Conservation (phyloP, 1,140 invertebrate species). For the Drosophila oshimai region DNA sequence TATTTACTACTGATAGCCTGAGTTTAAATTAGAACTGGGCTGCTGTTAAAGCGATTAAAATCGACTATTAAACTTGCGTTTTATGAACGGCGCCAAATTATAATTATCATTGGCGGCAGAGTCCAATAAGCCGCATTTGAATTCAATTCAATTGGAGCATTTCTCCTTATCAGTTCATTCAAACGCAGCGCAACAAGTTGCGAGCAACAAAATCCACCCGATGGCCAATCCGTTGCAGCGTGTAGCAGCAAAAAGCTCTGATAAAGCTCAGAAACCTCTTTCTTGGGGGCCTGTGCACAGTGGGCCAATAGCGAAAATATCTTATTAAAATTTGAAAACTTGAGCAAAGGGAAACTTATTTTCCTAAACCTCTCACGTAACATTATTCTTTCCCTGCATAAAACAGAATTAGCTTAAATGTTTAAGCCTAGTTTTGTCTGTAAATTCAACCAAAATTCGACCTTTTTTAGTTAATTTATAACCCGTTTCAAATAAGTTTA, state of each 20-base stretch:
- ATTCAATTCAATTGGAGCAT: not conserved
- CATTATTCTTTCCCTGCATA: too few relatives aligned
- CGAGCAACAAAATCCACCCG: constrained; percentile 23
- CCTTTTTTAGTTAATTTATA: too few relatives aligned
- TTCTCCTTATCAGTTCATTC: constrained; percentile 14
- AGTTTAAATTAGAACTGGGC: constrained; percentile 6
- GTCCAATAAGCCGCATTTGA: not conserved
- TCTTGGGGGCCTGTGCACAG: not conserved
- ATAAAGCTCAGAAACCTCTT: constrained; percentile 6
- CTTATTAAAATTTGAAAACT: too few relatives aligned
- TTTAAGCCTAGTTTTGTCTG: too few relatives aligned
- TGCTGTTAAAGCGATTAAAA: constrained; percentile 2
- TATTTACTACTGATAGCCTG: not conserved
- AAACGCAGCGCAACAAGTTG: constrained; percentile 34
- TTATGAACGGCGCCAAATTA: constrained; percentile 32
- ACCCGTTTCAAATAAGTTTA: too few relatives aligned
- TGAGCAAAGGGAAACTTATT: too few relatives aligned
- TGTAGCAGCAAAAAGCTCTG: constrained; percentile 4
- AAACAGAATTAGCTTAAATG: too few relatives aligned
- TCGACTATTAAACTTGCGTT: constrained; percentile 19
- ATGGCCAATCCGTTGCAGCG: not conserved
- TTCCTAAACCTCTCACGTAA: too few relatives aligned
- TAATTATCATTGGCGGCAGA: constrained; percentile 1
- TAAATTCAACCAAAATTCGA: too few relatives aligned
- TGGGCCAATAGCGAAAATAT: too few relatives aligned